Conservation (phyloP, 2,113 vertebrate genomes). For the Solea senegalensis region DNA sequence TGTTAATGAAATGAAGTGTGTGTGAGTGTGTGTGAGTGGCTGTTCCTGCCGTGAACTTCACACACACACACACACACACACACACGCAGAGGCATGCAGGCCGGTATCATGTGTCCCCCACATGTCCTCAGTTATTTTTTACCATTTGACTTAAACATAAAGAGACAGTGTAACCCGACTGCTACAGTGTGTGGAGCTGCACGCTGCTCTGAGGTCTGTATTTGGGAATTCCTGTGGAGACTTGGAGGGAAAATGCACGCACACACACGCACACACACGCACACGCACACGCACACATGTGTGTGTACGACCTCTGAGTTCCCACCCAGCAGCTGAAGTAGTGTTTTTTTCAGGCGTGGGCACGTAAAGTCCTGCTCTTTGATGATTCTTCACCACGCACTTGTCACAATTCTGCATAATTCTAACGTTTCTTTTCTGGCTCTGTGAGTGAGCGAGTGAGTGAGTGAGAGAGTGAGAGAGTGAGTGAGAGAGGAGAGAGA, state of each 20-base stretch:
- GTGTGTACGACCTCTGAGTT: constrained; percentile 5
- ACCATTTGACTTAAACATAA: constrained; percentile 13
- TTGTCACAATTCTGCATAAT: constrained; percentile 29
- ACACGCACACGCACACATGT: neutral
- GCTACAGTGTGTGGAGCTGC: constrained; percentile 67
- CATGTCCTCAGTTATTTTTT: constrained; percentile 4
- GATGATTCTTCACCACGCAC: constrained; percentile 25
- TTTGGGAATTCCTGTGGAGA: constrained; percentile 43
- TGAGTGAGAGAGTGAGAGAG: too few relatives aligned
- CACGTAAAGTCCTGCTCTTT: constrained; percentile 22
- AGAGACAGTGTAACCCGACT: constrained; percentile 51
- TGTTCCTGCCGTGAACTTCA: too few relatives aligned
- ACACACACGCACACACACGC: constrained; percentile 1
- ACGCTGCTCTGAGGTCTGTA: constrained; percentile 63
- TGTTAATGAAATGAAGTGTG: too few relatives aligned
- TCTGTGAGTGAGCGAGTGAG: neutral
- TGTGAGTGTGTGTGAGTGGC: too few relatives aligned
- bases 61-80: neutral
- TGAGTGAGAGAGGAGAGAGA: too few relatives aligned
- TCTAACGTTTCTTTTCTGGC: constrained; percentile 10
- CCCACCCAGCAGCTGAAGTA: constrained; percentile 18
- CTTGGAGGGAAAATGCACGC: neutral
- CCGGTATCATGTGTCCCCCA: constrained; percentile 4
- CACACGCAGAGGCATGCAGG: neutral
- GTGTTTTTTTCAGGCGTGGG: constrained; percentile 13